Base-by-base conservation (phyloP, 1,140 invertebrate species). In the Myzus persicae region DNA sequence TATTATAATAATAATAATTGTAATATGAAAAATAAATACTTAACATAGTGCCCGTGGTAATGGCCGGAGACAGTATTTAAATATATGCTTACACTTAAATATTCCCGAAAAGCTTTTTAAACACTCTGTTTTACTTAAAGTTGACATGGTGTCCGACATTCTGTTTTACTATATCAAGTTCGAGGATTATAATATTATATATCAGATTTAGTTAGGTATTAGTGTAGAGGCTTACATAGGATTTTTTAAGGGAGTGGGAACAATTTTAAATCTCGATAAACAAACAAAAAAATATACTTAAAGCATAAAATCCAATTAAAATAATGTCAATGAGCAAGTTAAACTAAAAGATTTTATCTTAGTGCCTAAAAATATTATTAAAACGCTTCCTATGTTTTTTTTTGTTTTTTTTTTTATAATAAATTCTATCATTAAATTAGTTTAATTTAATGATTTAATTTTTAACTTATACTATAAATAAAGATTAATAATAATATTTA, bases 51-150 rank as follows among this genome's bases (percentile, higher is more conserved):
- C 26, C 26, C 24, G 42, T 14, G 26, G 31, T 87, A 14, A 31
- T 24, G 11, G 42, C 42, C 40, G 84, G 42, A 18, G 31, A 44
- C 42, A 87, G 42, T n/a, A 44, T 87, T 31, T 87, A 46, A 31
- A 44, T 87, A 18, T 87, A 87, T 87, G 84, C 31, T 44, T 87
- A 20, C 31, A 42, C 31, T 44, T 44, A 44, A 44, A 87, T 87
- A 44, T 31, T 42, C 11, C 46, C 26, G 22, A 44, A 87, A 87
- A 87, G 31, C 84, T 44, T 87, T 87, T 87, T 44, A n/a, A 85
- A 87, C 31, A 31, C 84, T 44, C 31, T 87, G 14, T 87, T 87
- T 44, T 46, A 87, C 84, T 87, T 87, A 87, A 87, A 44, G 82
- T 46, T 44, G 26, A 46, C 31, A 11, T 46, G 84, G 14, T 46